Conservation (phyloP, 2,113 vertebrate species). For the Choloepus hoffmanni region DNA sequence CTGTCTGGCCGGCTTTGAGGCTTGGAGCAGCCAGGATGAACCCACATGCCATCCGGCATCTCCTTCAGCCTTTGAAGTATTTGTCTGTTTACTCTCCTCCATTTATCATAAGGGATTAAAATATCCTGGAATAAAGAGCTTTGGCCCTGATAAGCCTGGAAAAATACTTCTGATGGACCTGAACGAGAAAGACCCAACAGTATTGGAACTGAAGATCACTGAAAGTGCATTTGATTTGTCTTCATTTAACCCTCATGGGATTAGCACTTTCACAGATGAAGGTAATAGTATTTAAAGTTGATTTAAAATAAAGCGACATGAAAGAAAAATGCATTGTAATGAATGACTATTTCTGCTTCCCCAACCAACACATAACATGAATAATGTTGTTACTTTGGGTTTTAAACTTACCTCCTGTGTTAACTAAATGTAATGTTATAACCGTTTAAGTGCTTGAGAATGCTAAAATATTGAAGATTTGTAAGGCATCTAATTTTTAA, state of each 20-base stretch:
- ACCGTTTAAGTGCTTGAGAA: not conserved
- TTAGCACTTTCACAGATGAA: conserved; percentile 90
- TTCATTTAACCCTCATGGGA: conserved; percentile 95
- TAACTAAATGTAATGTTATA: conserved; percentile 41
- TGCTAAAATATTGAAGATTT: conserved; percentile 44
- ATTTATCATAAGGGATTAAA: conserved; percentile 88
- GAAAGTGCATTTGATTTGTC: conserved; percentile 91
- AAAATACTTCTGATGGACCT: conserved; percentile 92
- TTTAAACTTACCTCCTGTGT: not conserved
- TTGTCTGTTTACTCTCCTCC: conserved; percentile 24
- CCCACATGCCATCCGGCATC: rapidly evolving
- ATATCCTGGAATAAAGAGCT: conserved; percentile 83
- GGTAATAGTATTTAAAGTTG: conserved; percentile 84
- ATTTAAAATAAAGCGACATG: not conserved
- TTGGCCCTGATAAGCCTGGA: conserved; percentile 86
- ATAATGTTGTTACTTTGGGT: not conserved
- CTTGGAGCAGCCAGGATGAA: not conserved
- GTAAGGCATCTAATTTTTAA: not conserved
- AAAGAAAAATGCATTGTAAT: not conserved
- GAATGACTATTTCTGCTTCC: conserved; percentile 22
- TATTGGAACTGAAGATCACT: conserved; percentile 88
- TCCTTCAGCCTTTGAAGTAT: not conserved
- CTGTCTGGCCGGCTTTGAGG: not conserved
- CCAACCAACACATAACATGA: not conserved
- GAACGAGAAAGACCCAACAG: conserved; percentile 84